These are phyloP conservation scores for Diploscapter pachys DNA, from an alignment of 1,140 invertebrate species.

Conservation along the genomic window DNA sequence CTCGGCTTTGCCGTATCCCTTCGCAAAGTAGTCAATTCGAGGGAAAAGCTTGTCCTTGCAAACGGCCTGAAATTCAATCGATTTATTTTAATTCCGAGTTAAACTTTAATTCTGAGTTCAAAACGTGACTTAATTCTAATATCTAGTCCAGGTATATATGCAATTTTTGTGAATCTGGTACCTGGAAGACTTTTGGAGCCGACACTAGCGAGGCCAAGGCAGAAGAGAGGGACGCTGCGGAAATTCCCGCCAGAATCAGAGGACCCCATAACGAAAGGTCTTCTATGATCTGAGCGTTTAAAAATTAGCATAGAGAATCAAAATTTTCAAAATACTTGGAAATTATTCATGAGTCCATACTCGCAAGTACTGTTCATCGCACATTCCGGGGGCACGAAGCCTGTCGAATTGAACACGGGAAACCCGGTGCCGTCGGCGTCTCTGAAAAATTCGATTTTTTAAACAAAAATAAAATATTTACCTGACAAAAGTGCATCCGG, in stretches of 20 bases:
- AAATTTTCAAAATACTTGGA: slow-evolving; percentile 65
- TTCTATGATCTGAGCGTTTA: slow-evolving; percentile 70
- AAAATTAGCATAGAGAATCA: slow-evolving; percentile 23
- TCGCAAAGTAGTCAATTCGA: slow-evolving; percentile 83
- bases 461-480: not conserved
- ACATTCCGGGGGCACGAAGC: slow-evolving; percentile 42
- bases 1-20: slow-evolving; percentile 84
- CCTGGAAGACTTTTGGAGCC: slow-evolving; percentile 72
- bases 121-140: too few species aligned
- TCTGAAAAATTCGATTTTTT: not conserved
- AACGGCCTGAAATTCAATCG: slow-evolving; percentile 66
- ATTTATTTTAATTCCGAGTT: too few species aligned
- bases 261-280: slow-evolving; percentile 82
- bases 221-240: slow-evolving; percentile 90
- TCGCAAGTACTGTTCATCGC: slow-evolving; percentile 62
- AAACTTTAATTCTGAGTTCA: too few species aligned
- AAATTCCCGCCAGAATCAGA: slow-evolving; percentile 90
- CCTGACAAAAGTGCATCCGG: slow-evolving; percentile 48
- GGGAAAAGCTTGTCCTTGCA: slow-evolving; percentile 92
- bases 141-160: not conserved
- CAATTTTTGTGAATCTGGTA: not conserved
- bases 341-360: slow-evolving; percentile 77
- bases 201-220: slow-evolving; percentile 91
- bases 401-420: slow-evolving; percentile 14
- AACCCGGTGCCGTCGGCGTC: slow-evolving; percentile 10